phyloP scores from a whole-genome alignment of 2,888 invertebrate genomes.

The Orthonevra nobilis region DNA sequence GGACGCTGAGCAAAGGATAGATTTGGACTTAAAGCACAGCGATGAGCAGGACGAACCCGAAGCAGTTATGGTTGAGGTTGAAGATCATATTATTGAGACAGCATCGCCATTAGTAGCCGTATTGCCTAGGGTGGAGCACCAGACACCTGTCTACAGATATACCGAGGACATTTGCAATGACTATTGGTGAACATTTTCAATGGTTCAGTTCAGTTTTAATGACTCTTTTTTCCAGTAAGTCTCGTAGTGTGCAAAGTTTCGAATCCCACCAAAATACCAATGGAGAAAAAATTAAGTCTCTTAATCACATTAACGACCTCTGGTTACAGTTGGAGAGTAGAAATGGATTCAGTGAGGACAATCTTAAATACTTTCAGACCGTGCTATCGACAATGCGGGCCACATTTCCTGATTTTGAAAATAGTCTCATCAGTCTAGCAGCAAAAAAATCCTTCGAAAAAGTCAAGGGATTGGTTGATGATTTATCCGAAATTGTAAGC shows the following conservation, averaged over 20 bases:
- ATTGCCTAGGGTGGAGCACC: conserved; percentile 83
- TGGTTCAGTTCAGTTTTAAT: too few species aligned
- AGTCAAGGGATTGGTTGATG: conserved; percentile 59
- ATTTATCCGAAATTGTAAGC: conserved; percentile 52
- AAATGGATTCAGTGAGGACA: conserved; percentile 44
- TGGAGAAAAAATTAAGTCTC: conserved; percentile 46
- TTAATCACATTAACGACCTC: conserved; percentile 60
- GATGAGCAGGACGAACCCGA: conserved; percentile 83
- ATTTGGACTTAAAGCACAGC: conserved; percentile 76
- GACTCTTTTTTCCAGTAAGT: conserved; percentile 74
- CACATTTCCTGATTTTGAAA: conserved; percentile 56
- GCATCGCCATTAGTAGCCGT: conserved; percentile 86
- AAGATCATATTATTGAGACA: conserved; percentile 89
- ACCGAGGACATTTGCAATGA: conserved; percentile 83
- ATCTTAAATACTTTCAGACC: conserved; percentile 33
- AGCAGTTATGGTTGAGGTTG: conserved; percentile 89
- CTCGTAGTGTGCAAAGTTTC: conserved; percentile 77
- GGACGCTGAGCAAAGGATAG: conserved; percentile 73
- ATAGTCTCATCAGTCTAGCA: conserved; percentile 16
- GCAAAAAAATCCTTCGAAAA: conserved; percentile 47
- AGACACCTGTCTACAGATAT: conserved; percentile 87
- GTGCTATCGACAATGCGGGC: conserved; percentile 49
- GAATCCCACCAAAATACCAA: conserved; percentile 74
- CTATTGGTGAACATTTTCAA: conserved; percentile 80
- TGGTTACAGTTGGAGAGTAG: conserved; percentile 60